Evolutionary conservation across 2,113 vertebrate species (phyloP).

Genomic region (Rynchops niger): DNA sequence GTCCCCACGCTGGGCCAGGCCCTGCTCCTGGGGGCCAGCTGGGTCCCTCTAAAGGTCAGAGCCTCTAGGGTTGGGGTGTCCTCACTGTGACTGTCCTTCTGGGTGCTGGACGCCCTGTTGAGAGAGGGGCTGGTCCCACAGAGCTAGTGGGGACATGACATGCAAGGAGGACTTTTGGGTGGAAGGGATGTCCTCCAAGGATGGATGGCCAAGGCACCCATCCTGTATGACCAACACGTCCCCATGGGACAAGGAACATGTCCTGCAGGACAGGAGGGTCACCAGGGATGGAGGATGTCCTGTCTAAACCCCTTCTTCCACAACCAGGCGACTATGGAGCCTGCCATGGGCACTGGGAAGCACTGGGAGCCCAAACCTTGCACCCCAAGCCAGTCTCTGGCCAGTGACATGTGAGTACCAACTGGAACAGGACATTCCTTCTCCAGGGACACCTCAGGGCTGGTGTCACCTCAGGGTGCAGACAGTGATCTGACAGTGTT

Average conservation of each 20-base stretch:
- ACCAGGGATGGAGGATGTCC: not conserved
- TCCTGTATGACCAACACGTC: not conserved
- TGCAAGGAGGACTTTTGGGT: not conserved
- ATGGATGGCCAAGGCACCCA: not conserved
- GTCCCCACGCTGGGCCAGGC: not conserved
- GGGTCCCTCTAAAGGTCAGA: not conserved
- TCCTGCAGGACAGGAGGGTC: not conserved
- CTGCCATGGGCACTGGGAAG: fast-evolving
- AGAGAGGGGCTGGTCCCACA: not conserved
- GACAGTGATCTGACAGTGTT: not conserved
- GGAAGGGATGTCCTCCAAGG: not conserved
- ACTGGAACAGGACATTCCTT: no score
- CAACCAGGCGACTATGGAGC: not conserved
- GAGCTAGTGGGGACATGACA: fast-evolving
- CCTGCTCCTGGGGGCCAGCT: not conserved
- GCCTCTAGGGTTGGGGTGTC: not conserved
- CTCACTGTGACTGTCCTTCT: fast-evolving
- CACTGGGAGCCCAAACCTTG: not conserved
- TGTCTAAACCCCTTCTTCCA: not conserved
- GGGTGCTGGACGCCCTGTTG: not conserved
- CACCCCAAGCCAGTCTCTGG: constrained; percentile 40
- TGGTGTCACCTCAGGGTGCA: not conserved
- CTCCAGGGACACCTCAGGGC: fast-evolving
- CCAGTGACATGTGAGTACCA: constrained; percentile 65
- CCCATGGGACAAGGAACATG: not conserved